Evolutionary conservation across 2,888 invertebrate species (phyloP).

Genomic region (Caenorhabditis sinica): DNA sequence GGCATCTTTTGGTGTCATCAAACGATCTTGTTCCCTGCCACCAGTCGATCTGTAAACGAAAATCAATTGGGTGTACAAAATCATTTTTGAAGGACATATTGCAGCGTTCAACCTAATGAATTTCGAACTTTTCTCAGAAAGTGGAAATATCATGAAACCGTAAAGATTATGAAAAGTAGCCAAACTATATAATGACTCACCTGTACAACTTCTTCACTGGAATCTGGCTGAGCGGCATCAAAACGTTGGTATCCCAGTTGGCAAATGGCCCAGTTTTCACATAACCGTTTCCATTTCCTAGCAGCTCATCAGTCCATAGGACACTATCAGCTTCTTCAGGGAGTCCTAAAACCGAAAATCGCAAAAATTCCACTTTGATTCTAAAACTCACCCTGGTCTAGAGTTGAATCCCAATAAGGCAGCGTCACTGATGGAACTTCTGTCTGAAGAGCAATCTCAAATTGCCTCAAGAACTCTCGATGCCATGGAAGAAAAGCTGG

Average conservation of each 20-base stretch:
- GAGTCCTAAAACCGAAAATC: conserved; percentile 73
- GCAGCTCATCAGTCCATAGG: conserved; percentile 81
- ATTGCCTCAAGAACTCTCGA: conserved; percentile 82
- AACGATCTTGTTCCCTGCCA: conserved; percentile 78
- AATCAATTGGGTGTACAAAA: conserved; percentile 28
- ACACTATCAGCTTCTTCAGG: conserved; percentile 82
- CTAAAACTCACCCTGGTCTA: conserved; percentile 78
- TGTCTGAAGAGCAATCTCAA: conserved; percentile 81
- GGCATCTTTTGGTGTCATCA: conserved; percentile 79
- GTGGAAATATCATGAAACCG: too few species aligned
- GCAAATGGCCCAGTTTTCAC: conserved; percentile 78
- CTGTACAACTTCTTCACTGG: conserved; percentile 82
- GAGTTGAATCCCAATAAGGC: conserved; percentile 83
- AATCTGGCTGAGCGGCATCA: conserved; percentile 82
- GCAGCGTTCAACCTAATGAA: not conserved
- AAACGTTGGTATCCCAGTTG: conserved; percentile 83
- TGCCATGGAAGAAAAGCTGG: conserved; percentile 83
- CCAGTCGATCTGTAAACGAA: conserved; percentile 78
- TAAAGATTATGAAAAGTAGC: too few species aligned
- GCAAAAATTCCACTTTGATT: too few species aligned
- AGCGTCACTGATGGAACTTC: conserved; percentile 79
- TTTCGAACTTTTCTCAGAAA: not conserved
- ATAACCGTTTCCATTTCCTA: conserved; percentile 83
- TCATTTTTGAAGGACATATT: not conserved
- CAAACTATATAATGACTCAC: conserved; percentile 45